Evolutionary conservation across 1,140 invertebrate species (phyloP).

Genomic region (Dreissena rostriformis): DNA sequence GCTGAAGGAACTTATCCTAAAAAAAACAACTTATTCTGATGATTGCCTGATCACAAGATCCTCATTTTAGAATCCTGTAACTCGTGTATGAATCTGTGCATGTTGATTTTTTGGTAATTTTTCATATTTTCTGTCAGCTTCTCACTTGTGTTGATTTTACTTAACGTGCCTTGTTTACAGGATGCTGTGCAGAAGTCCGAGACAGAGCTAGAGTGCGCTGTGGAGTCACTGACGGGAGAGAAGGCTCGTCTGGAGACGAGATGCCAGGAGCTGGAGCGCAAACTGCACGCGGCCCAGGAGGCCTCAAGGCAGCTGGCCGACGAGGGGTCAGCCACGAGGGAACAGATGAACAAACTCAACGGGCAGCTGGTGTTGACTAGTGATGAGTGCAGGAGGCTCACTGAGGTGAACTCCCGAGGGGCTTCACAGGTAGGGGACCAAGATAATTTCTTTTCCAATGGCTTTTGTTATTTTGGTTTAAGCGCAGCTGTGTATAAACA

Average conservation of each 20-base stretch:
- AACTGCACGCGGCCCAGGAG: conserved; percentile 22
- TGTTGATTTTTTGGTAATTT: not conserved
- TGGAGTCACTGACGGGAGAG: conserved; percentile 1
- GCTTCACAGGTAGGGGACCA: not conserved
- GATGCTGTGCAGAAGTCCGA: conserved; percentile 42
- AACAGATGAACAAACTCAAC: conserved; percentile 21
- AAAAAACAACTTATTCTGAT: too few relatives aligned
- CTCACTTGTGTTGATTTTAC: not conserved
- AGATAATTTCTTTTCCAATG: too few relatives aligned
- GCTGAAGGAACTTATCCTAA: too few relatives aligned
- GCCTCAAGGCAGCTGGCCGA: conserved; percentile 23
- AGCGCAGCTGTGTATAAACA: too few relatives aligned
- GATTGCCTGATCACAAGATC: too few relatives aligned
- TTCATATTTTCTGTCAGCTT: not conserved
- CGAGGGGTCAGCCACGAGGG: conserved; percentile 2
- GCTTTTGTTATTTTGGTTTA: too few relatives aligned
- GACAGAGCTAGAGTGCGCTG: conserved; percentile 1
- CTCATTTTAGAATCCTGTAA: too few relatives aligned
- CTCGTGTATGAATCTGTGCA: too few relatives aligned
- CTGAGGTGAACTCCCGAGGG: conserved; percentile 6
- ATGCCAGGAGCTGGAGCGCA: conserved; percentile 45
- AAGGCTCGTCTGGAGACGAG: conserved; percentile 22
- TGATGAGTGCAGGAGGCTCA: not conserved
- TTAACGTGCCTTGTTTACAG: conserved; percentile 11
- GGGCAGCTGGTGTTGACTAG: not conserved